phyloP scores from a whole-genome alignment of 2,888 invertebrate species.

The Oscheius myriophilus region DNA sequence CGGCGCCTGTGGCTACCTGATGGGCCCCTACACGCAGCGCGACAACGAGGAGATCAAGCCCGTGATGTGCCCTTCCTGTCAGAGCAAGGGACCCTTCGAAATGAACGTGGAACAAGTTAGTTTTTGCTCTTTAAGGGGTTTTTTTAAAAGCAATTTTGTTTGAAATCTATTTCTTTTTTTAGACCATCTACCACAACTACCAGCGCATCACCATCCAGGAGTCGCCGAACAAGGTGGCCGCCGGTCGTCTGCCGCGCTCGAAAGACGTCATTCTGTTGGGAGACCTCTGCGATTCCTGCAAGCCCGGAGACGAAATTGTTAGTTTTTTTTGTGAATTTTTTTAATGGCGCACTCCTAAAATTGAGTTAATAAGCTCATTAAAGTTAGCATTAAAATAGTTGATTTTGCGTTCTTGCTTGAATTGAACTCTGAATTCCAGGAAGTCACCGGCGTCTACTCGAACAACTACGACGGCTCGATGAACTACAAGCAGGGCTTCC shows the following conservation, averaged over 20 bases:
- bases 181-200: conserved; percentile 97
- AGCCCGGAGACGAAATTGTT: conserved; percentile 96
- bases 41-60: conserved; percentile 87
- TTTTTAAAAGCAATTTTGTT: not conserved
- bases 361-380: too few relatives aligned
- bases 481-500: conserved; percentile 91
- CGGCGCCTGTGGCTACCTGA: conserved; percentile 89
- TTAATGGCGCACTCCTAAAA: too few relatives aligned
- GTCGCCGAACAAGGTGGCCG: conserved; percentile 95
- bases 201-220: conserved; percentile 97
- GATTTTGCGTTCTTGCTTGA: too few relatives aligned
- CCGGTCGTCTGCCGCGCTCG: conserved; percentile 94
- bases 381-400: too few relatives aligned
- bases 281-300: conserved; percentile 94
- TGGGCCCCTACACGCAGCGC: conserved; percentile 92
- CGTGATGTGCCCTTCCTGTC: conserved; percentile 96
- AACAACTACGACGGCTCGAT: conserved; percentile 97
- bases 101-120: conserved; percentile 89
- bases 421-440: conserved; percentile 69
- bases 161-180: conserved; percentile 64
- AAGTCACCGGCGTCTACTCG: conserved; percentile 86
- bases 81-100: conserved; percentile 92
- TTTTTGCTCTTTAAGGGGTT: not conserved
- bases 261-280: conserved; percentile 94
- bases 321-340: conserved; percentile 58